Evolutionary conservation across 1,140 invertebrate species (phyloP).

Genomic region (Trinorchestia longiramus): DNA sequence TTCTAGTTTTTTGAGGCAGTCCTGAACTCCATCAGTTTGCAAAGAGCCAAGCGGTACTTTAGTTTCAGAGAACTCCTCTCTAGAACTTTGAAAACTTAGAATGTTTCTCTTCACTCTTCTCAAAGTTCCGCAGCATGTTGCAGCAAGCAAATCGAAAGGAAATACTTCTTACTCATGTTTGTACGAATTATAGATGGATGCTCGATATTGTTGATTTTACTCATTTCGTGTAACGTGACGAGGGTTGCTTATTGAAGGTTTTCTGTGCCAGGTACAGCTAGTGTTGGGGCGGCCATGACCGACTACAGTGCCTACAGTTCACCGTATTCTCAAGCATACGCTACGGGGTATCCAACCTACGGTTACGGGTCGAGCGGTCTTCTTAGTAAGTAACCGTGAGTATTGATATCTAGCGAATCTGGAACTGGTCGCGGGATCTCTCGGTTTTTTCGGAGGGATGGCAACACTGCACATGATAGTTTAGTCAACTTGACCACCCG

Average conservation of each 20-base stretch:
- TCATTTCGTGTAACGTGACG: not conserved
- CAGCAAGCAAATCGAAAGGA: not conserved
- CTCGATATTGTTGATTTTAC: not conserved
- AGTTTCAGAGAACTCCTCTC: not conserved
- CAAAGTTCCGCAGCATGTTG: not conserved
- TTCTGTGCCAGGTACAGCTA: slow-evolving; percentile 73
- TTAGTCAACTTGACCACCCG: not conserved
- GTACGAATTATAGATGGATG: not conserved
- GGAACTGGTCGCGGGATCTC: slow-evolving; percentile 46
- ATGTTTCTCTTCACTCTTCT: not conserved
- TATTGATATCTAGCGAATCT: slow-evolving; percentile 70
- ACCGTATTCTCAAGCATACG: slow-evolving; percentile 80
- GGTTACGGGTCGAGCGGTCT: slow-evolving; percentile 81
- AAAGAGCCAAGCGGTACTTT: slow-evolving; percentile 3
- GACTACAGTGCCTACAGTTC: slow-evolving; percentile 81
- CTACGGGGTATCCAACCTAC: slow-evolving; percentile 79
- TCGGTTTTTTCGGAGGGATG: slow-evolving; percentile 11
- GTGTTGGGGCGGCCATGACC: slow-evolving; percentile 71
- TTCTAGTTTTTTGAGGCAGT: not conserved
- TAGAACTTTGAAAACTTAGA: not conserved
- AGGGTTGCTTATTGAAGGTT: not conserved
- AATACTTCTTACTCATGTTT: not conserved
- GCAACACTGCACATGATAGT: slow-evolving; percentile 34
- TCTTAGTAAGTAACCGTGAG: slow-evolving; percentile 85
- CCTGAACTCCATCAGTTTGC: not conserved